These are phyloP conservation scores for Leptinotarsa haldemani DNA, from an alignment of 2,888 invertebrate species.

Conservation along the genomic window DNA sequence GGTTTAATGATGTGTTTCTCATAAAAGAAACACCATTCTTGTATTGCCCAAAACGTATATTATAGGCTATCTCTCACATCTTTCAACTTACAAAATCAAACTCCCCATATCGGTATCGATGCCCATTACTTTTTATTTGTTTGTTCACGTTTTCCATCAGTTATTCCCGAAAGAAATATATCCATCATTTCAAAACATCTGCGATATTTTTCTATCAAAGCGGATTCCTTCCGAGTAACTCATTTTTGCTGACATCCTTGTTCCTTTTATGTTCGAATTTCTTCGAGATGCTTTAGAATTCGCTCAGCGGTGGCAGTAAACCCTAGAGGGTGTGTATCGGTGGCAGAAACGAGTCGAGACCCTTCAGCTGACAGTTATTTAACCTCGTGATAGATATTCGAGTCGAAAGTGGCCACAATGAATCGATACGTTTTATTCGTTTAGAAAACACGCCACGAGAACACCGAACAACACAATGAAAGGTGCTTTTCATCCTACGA, in stretches of 20 bases:
- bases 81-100: conserved; percentile 18
- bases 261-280: conserved; percentile 50
- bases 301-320: conserved; percentile 38
- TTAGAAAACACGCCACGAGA: conserved; percentile 37
- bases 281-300: conserved; percentile 49
- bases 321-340: conserved; percentile 28
- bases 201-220: conserved; percentile 45
- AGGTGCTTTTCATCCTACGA: conserved; percentile 28
- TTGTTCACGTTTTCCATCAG: conserved; percentile 29
- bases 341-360: conserved; percentile 44
- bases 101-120: conserved; percentile 6
- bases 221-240: conserved; percentile 51
- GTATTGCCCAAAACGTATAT: too few species aligned
- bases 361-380: conserved; percentile 56
- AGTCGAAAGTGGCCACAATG: conserved; percentile 40
- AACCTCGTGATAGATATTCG: conserved; percentile 58
- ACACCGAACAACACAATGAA: conserved; percentile 20
- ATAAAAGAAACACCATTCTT: too few species aligned
- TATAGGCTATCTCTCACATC: conserved; percentile 19
- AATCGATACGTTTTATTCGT: conserved; percentile 44
- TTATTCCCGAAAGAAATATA: conserved; percentile 36
- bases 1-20: too few species aligned
- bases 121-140: conserved; percentile 29
- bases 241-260: conserved; percentile 52
- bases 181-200: conserved; percentile 39